These are phyloP conservation scores for Galago senegalensis DNA, from an alignment of 2,797 vertebrate species.

Conservation along the genomic window DNA sequence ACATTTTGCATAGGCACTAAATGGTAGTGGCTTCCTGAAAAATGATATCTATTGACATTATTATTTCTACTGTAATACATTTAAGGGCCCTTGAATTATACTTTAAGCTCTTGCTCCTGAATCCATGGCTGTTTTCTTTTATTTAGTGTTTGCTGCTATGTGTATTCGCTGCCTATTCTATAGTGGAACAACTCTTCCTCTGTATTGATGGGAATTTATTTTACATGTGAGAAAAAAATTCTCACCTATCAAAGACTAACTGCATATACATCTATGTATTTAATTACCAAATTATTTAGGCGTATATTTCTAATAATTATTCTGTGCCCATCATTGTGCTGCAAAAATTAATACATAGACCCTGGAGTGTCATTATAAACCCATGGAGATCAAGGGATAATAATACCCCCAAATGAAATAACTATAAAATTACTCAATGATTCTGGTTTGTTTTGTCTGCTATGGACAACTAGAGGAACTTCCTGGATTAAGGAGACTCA, in stretches of 20 bases:
- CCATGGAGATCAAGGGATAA: background rate
- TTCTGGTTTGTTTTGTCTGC: background rate
- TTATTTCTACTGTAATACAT: background rate
- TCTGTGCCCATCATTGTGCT: background rate
- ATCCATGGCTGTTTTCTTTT: background rate
- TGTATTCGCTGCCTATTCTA: rapidly evolving
- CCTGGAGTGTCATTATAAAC: background rate
- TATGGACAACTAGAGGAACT: background rate
- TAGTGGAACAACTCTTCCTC: background rate
- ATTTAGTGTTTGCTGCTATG: background rate
- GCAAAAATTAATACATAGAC: background rate
- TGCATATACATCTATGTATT: background rate
- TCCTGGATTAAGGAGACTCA: background rate
- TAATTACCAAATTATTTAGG: background rate
- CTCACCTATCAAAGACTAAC: background rate
- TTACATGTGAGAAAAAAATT: background rate
- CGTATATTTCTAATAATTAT: background rate
- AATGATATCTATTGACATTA: background rate
- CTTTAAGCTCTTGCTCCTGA: background rate
- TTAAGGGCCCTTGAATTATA: background rate
- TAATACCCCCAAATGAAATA: background rate
- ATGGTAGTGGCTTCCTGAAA: background rate
- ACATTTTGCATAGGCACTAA: background rate
- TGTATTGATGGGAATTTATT: background rate
- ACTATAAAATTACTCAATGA: background rate